These are phyloP conservation scores for Crotalus viridis DNA, from an alignment of 2,113 vertebrate species.

Conservation along the genomic window DNA sequence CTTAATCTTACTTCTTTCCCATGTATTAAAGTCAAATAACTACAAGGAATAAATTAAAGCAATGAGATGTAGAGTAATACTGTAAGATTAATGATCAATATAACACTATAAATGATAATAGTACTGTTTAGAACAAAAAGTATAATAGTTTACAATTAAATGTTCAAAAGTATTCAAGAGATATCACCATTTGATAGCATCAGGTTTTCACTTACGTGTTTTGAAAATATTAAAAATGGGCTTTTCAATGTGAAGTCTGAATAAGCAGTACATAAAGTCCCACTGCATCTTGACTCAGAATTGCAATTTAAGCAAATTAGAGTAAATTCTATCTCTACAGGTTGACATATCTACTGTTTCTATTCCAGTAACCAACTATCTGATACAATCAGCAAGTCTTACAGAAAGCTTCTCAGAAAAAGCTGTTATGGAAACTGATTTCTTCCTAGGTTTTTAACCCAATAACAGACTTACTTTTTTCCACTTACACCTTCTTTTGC, in stretches of 20 bases:
- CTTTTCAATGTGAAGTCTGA: neutral
- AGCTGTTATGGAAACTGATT: neutral
- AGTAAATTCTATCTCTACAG: neutral
- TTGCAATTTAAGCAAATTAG: neutral
- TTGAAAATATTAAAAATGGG: neutral
- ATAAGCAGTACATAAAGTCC: neutral
- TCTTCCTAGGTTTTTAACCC: neutral
- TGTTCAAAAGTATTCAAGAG: neutral
- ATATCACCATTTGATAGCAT: neutral
- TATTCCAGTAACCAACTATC: neutral
- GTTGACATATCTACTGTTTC: neutral
- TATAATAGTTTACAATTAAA: neutral
- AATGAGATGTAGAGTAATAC: accelerated
- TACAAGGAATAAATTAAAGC: neutral
- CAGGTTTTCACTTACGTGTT: neutral
- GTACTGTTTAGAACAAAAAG: neutral
- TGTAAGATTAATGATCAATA: accelerated
- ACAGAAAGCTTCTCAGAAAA: neutral
- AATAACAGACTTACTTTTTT: neutral
- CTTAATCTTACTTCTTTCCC: neutral
- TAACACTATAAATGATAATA: neutral
- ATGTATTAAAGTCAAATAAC: neutral
- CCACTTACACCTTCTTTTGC: neutral
- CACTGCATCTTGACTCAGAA: neutral
- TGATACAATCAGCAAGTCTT: neutral